phyloP scores from a whole-genome alignment of 2,113 vertebrate species.

The Hemibagrus wyckioides region DNA sequence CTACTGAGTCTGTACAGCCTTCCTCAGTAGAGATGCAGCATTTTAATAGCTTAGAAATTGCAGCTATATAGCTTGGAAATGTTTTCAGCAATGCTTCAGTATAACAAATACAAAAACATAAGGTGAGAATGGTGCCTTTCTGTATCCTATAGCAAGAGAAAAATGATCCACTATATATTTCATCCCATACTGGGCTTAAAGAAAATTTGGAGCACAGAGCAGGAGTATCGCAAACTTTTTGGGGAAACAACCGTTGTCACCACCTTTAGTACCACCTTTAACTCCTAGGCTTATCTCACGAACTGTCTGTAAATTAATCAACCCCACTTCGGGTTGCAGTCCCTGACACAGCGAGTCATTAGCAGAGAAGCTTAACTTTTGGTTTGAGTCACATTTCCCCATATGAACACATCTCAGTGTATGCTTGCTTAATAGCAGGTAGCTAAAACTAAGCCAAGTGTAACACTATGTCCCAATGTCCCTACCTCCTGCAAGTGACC shows the following conservation, averaged over 20 bases:
- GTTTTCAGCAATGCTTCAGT: too few relatives aligned
- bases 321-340: neutral
- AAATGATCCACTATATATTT: too few relatives aligned
- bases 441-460: neutral
- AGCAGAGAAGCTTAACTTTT: neutral
- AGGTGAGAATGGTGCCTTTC: neutral
- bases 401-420: too few relatives aligned
- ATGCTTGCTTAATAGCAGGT: neutral
- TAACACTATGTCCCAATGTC: too few relatives aligned
- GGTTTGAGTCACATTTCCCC: neutral
- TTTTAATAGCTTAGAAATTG: neutral
- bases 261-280: neutral
- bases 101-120: neutral
- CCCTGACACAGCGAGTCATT: neutral
- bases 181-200: too few relatives aligned
- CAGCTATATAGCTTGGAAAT: neutral
- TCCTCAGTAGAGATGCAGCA: neutral
- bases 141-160: neutral
- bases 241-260: too few relatives aligned
- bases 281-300: neutral
- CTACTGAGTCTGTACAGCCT: neutral
- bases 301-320: neutral
- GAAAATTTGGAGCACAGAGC: too few relatives aligned
- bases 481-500: too few relatives aligned
- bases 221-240: too few relatives aligned